Base-by-base conservation (phyloP, 2,113 vertebrate species). In the pig (Sus scrofa) region DNA sequence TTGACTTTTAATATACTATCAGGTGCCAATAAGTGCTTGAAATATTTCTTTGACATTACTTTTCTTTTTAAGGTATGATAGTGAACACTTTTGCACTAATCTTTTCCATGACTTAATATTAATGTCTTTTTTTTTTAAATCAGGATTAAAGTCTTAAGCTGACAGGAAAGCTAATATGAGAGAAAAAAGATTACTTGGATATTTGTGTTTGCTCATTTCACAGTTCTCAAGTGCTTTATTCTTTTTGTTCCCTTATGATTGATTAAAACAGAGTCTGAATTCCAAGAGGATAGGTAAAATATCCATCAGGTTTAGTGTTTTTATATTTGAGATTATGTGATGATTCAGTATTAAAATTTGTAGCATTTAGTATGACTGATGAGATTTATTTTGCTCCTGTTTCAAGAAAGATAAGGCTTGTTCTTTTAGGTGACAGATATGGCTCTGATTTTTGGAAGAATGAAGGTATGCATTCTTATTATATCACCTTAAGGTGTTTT, bases 71-170 rank as follows among this genome's bases (percentile, higher is more conserved):
- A 88, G 71, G 4, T 44, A 24, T 58, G 16, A 24, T 70, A 84
- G 7, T 71, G 19, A 94, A 67, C 95, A 96, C 16, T 96, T 27
- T 84, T 93, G 39, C 7, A 50, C 0, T 60, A 30, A 73, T 79
- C 4, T 79, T 94, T 91, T 52, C 58, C 26, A 73, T 63, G 39
- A 94, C 75, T 65, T 93, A 92, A 63, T 81, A n/a, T 82, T 68
- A 94, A 74, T 70, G 27, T 87, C n/a, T n/a, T n/a, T n/a, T 74
- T 78, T 82, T 85, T 62, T 87, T n/a, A 70, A 95, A 97, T n/a
- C 71, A 97, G 30, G 26, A 11, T 62, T 62, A 78, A 90, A 93
- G 2, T 81, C 68, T 93, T 93, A 81, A 78, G 37, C 24, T 77
- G 34, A 37, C 10, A 88, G 65, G 74, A 95, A 94, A 52, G 20